Base-by-base conservation (phyloP, 2,888 invertebrate genomes). In the Campaea margaritaria region DNA sequence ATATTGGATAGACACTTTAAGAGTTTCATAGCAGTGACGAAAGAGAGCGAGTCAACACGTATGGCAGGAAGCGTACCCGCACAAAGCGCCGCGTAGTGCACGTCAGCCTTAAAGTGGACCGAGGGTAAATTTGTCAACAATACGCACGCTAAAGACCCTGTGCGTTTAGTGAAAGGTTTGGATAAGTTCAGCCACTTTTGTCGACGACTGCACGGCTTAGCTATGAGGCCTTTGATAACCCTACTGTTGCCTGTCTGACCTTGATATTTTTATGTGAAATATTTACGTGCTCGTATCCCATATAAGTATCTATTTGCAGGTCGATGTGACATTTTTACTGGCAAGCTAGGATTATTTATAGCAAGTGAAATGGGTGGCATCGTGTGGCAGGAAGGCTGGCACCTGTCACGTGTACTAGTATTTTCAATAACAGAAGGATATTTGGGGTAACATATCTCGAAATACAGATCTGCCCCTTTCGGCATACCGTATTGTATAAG, bases 191-290 rank as follows among this genome's bases (percentile, higher is more conserved):
- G 5, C 21, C 21, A 21, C 3, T 21, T 21, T 21, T 3, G 5
- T 21, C 21, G 21, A 2, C 5, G 21, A 21, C 21, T 21, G 21
- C 13, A 39, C 36, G 44, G 44, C 28, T 11, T n/a, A 53, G n/a
- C n/a, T 53, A 41, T 3, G 2, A 21, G 3, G 5, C 21, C 31
- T 38, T 31, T 44, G 44, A 47, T 38, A 48, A 31, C 47, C 45
- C 49, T 31, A 15, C 52, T 11, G 43, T 42, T 16, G 27, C 28
- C 28, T 43, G 44, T 43, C 45, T 47, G 50, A 15, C 55, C 47
- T 55, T 60, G 55, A 60, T 60, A 60, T 51, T 60, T 60, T 55
- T 55, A 51, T 51, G 51, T 43, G 46, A 51, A 47, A 60, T 55
- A 43, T 55, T 51, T 51, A 47, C 60, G 42, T 46, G 50, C 49